Conservation (phyloP, 2,888 invertebrate genomes). For the Cosmorhoe ocellata region DNA sequence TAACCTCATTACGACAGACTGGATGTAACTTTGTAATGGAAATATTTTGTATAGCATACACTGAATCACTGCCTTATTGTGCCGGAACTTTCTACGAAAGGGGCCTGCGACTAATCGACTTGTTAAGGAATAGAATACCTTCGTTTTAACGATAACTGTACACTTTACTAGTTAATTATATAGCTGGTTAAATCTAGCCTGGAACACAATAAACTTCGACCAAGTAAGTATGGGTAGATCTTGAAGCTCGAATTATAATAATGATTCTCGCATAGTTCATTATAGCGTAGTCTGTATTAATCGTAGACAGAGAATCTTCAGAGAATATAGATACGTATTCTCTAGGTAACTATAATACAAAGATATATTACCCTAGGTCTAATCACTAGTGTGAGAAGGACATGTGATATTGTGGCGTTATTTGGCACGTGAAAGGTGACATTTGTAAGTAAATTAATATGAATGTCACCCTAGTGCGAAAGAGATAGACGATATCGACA, state of each 20-base stretch:
- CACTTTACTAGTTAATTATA: neutral
- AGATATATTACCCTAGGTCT: too few relatives aligned
- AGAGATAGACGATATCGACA: constrained; percentile 6
- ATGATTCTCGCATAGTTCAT: constrained; percentile 9
- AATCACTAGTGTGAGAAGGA: constrained; percentile 10
- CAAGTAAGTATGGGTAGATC: constrained; percentile 9
- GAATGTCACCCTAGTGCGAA: neutral
- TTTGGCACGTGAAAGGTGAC: neutral
- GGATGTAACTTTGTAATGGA: constrained; percentile 75
- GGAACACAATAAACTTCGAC: constrained; percentile 3
- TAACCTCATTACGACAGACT: constrained; percentile 80
- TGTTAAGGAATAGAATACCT: constrained; percentile 30
- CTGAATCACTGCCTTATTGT: constrained; percentile 81
- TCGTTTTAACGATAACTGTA: constrained; percentile 16
- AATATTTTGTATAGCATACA: constrained; percentile 80
- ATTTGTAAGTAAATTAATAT: constrained; percentile 1
- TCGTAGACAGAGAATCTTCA: too few relatives aligned
- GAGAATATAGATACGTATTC: too few relatives aligned
- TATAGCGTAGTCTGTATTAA: constrained; percentile 5
- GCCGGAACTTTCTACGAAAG: constrained; percentile 69
- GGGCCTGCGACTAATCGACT: constrained; percentile 49
- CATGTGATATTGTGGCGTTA: constrained; percentile 1
- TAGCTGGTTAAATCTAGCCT: neutral
- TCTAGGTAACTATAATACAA: too few relatives aligned
- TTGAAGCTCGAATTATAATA: constrained; percentile 1